Conservation (phyloP, 2,888 invertebrate species). For the Ennomos quercinarius region DNA sequence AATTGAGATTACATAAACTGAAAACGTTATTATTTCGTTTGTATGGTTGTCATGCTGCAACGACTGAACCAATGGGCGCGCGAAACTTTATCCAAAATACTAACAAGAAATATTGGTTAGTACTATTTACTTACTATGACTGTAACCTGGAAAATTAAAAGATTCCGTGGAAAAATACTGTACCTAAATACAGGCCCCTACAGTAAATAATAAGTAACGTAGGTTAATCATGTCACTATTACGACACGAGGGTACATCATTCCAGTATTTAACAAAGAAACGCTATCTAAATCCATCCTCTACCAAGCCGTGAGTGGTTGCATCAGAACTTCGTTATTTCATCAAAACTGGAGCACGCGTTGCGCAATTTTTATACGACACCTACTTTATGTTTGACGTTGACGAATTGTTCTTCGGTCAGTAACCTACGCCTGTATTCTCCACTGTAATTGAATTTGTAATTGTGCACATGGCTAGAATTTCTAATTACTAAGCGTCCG, state of each 20-base stretch:
- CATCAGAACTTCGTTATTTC: slow-evolving; percentile 39
- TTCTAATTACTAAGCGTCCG: slow-evolving; percentile 1
- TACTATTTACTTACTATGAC: too few species aligned
- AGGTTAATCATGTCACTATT: too few species aligned
- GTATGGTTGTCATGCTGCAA: too few species aligned
- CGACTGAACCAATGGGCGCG: too few species aligned
- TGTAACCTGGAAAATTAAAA: too few species aligned
- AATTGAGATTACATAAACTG: too few species aligned
- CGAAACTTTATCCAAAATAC: too few species aligned
- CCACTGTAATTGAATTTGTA: slow-evolving; percentile 31
- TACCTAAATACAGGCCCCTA: too few species aligned
- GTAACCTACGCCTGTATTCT: slow-evolving; percentile 49
- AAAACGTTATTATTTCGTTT: too few species aligned
- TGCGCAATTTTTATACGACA: slow-evolving; percentile 62
- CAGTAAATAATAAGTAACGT: too few species aligned
- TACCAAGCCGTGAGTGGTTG: slow-evolving; percentile 2
- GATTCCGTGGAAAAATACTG: too few species aligned
- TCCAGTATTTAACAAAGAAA: background rate
- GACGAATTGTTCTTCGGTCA: slow-evolving; percentile 61
- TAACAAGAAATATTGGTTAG: too few species aligned
- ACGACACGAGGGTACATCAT: background rate
- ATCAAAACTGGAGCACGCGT: slow-evolving; percentile 56
- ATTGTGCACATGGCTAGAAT: slow-evolving; percentile 6
- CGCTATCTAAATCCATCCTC: background rate
- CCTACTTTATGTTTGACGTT: slow-evolving; percentile 54